Evolutionary conservation across 2,888 invertebrate species (phyloP).

Genomic region (Brachynemurus nebulosus): DNA sequence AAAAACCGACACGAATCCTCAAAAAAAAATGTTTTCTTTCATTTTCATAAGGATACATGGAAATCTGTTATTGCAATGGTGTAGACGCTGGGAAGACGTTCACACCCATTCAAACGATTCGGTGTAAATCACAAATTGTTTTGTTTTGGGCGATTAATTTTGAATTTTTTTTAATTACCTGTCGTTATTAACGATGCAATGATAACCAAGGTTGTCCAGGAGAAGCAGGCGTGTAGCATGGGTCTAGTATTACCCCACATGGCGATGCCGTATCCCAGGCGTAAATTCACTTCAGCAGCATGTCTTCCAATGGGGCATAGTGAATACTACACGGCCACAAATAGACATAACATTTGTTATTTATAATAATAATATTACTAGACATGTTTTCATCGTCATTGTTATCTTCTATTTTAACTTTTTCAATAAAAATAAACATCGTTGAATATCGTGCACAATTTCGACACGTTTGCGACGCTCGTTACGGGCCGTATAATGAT

Average conservation of each 20-base stretch:
- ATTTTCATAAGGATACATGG: too few species aligned
- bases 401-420: slow-evolving; percentile 1
- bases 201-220: not conserved
- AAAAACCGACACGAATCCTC: too few species aligned
- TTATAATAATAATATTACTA: not conserved
- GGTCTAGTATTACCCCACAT: not conserved
- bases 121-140: not conserved
- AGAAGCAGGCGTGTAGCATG: not conserved
- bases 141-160: not conserved
- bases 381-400: not conserved
- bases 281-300: not conserved
- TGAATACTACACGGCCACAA: not conserved
- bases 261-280: slow-evolving; percentile 1
- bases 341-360: not conserved
- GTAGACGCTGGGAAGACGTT: too few species aligned
- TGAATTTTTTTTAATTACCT: not conserved
- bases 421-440: not conserved
- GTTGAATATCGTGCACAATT: not conserved
- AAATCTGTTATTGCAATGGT: too few species aligned
- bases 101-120: not conserved
- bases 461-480: not conserved
- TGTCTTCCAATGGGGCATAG: not conserved
- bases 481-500: too few species aligned
- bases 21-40: too few species aligned
- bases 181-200: not conserved